These are phyloP conservation scores for Perodicticus potto DNA, from an alignment of 2,797 vertebrate species.

Conservation along the genomic window DNA sequence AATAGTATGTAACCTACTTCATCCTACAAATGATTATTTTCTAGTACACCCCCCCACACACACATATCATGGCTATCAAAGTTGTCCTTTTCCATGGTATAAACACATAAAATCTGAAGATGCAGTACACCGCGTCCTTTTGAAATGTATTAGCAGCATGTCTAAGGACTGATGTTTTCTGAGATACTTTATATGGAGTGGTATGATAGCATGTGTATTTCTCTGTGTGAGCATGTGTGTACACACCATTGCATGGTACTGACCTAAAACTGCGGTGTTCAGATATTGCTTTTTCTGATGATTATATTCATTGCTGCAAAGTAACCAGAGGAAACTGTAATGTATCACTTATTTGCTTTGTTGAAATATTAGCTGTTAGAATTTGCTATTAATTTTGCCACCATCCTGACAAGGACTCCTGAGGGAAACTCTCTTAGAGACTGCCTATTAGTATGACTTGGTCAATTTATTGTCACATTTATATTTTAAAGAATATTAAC, in stretches of 20 bases:
- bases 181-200: not conserved
- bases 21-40: conserved; percentile 66
- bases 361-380: not conserved
- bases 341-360: not conserved
- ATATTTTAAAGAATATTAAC: not conserved
- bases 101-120: conserved; percentile 1
- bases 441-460: not conserved
- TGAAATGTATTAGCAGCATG: not conserved
- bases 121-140: not conserved
- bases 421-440: not conserved
- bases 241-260: not conserved
- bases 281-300: not conserved
- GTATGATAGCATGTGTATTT: not conserved
- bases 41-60: not conserved
- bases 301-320: not conserved
- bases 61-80: not conserved
- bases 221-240: no score
- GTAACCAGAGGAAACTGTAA: not conserved
- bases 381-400: not conserved
- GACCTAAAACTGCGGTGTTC: not conserved
- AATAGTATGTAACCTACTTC: not conserved
- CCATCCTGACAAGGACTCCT: not conserved
- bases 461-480: not conserved
- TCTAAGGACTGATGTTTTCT: not conserved
- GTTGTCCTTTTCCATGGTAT: not conserved